Evolutionary conservation across 2,797 vertebrate genomes (phyloP), one percentile per base, ranked within the genome.

Genomic region (Hypotaenidia okinawae): DNA sequence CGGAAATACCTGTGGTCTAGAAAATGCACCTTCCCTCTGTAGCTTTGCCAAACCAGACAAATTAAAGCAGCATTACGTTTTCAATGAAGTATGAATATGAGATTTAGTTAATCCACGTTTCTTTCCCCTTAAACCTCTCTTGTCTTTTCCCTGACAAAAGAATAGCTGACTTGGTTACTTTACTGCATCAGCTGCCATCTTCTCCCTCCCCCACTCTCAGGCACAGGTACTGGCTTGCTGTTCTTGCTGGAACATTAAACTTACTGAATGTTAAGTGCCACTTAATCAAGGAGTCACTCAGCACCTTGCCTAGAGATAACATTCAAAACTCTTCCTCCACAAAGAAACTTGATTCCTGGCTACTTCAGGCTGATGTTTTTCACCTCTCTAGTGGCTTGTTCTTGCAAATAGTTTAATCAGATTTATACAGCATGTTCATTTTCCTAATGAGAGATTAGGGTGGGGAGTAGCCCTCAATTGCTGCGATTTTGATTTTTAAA

Each of bases 11-110:
- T 78, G 75, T 37, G 68, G 78, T 78, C 0, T 3, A 79, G 62
- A 69, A 92, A 87, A 88, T 51, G 49, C 62, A 63, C 57, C 77
- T 95, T 72, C 28, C 5, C 52, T 45, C 54, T 68, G 68, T 75
- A 84, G 62, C 41, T 80, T 61, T 84, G 74, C 69, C 59, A 81
- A 87, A 51, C 47, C 51, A 84, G 78, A 19, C 68, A 63, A 83
- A 92, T 88, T 69, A 73, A 49, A 93, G 37, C 51, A 82, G 69
- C 57, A 13, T 94, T 90, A 64, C 57, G 33, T 94, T 95, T 93
- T 63, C 35, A 22, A 15, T 73, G 43, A 91, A 82, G 57, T 79
- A 70, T 79, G 58, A 91, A 54, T 54, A 58, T 0, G 6, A 45
- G 43, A 51, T 83, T 73, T 64, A 33, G 45, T 79, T 92, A 62